A percentile compares a stretch with the other conserved stretches of the same genome.
Conservation (phyloP, 2,888 invertebrate species). For the Cristatella mucedo region DNA sequence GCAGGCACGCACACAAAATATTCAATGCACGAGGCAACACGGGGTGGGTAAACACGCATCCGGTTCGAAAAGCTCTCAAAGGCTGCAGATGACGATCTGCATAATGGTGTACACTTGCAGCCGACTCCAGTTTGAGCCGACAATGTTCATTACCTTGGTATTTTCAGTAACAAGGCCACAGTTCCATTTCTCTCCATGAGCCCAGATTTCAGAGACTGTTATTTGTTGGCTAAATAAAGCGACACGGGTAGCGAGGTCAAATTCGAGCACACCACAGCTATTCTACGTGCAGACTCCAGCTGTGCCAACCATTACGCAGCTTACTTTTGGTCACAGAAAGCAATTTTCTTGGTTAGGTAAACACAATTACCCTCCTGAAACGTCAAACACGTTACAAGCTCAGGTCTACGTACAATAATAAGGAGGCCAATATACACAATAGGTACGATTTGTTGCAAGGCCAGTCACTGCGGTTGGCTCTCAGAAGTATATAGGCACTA, state of each 20-base stretch:
- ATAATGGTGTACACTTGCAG: background rate
- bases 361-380: conserved; percentile 70
- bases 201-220: conserved; percentile 81
- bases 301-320: background rate
- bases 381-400: conserved; percentile 5
- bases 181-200: conserved; percentile 77
- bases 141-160: conserved; percentile 53
- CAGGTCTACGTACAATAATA: too few species aligned
- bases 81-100: too few species aligned
- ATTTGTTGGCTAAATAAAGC: conserved; percentile 2
- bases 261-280: too few species aligned
- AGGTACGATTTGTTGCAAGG: conserved; percentile 9
- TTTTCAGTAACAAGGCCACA: conserved; percentile 86
- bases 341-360: conserved; percentile 81
- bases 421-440: background rate
- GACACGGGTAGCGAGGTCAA: too few species aligned
- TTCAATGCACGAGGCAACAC: background rate
- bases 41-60: background rate
- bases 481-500: background rate
- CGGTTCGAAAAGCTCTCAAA: too few species aligned
- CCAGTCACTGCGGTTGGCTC: background rate
- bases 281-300: too few species aligned
- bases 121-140: background rate
- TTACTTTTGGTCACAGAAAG: conserved; percentile 53
- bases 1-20: background rate